Evolutionary conservation across 2,797 vertebrate species (phyloP).

Genomic region (Pseudopleuronectes americanus): DNA sequence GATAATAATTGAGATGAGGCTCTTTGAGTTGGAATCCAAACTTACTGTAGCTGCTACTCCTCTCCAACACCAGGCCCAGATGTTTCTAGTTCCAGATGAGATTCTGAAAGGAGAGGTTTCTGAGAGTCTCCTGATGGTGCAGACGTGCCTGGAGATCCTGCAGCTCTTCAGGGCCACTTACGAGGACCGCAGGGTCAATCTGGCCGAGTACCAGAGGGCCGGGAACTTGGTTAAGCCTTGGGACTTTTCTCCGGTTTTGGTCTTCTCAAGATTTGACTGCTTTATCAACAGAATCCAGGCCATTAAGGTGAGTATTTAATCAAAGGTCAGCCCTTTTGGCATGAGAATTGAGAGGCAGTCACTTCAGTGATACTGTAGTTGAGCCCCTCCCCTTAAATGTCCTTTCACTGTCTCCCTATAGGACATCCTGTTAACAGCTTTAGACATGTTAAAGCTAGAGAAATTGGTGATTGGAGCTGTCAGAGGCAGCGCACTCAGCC

Average conservation of each 20-base stretch:
- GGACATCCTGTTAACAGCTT: conserved; percentile 84
- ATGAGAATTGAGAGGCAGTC: not conserved
- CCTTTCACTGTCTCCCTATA: conserved; percentile 45
- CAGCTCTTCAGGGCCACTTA: conserved; percentile 82
- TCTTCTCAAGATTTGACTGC: conserved; percentile 86
- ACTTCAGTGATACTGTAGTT: not conserved
- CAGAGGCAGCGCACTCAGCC: conserved; percentile 86
- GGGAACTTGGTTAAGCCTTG: conserved; percentile 81
- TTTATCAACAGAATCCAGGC: conserved; percentile 84
- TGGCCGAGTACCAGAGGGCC: conserved; percentile 83
- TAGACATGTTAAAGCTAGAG: conserved; percentile 90
- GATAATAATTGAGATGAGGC: too few relatives aligned
- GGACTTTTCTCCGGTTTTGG: conserved; percentile 84
- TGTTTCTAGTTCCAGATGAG: conserved; percentile 89
- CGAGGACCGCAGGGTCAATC: conserved; percentile 81
- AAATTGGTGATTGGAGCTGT: conserved; percentile 92
- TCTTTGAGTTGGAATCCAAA: not conserved
- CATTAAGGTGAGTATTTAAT: conserved; percentile 81
- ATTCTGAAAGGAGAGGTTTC: conserved; percentile 89
- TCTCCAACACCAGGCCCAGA: conserved; percentile 79
- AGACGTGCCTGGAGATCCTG: conserved; percentile 80
- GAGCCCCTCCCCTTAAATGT: not conserved
- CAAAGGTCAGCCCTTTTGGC: not conserved
- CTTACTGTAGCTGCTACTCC: not conserved
- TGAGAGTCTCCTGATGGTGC: conserved; percentile 87